Percentiles rank a stretch among this genome's conserved stretches.
Conservation (phyloP, 2,113 vertebrate genomes). For the Scatophagus argus region DNA sequence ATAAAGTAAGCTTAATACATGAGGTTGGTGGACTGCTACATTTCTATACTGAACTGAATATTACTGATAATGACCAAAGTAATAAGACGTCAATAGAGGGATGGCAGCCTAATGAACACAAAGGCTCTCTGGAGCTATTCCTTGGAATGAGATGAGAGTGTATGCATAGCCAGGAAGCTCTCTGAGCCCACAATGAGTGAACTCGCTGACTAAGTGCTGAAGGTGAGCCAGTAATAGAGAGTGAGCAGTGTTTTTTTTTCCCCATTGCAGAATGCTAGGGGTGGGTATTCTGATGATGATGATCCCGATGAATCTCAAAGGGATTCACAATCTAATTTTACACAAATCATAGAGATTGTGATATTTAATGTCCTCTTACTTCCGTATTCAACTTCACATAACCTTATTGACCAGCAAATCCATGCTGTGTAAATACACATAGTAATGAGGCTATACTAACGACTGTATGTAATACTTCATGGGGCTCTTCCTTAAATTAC, state of each 20-base stretch:
- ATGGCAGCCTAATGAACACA: slow-evolving; percentile 18
- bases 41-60: background rate
- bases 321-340: too few species aligned
- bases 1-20: background rate
- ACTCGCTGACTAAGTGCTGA: slow-evolving; percentile 43
- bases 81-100: background rate
- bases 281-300: too few species aligned
- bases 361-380: too few species aligned
- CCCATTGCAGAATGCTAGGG: too few species aligned
- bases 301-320: too few species aligned
- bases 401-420: too few species aligned
- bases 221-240: slow-evolving; percentile 53
- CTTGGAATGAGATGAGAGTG: slow-evolving; percentile 34
- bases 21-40: background rate
- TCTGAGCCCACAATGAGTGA: slow-evolving; percentile 37
- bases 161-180: slow-evolving; percentile 42
- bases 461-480: too few species aligned
- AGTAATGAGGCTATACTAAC: too few species aligned
- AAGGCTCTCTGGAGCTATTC: slow-evolving; percentile 24
- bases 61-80: slow-evolving; percentile 20
- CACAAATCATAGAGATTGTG: too few species aligned
- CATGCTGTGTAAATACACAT: too few species aligned
- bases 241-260: slow-evolving; percentile 42
- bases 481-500: too few species aligned
- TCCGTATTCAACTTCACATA: too few species aligned